Base-by-base conservation (phyloP, 2,888 invertebrate genomes). In the Stenotaenia linearis region DNA sequence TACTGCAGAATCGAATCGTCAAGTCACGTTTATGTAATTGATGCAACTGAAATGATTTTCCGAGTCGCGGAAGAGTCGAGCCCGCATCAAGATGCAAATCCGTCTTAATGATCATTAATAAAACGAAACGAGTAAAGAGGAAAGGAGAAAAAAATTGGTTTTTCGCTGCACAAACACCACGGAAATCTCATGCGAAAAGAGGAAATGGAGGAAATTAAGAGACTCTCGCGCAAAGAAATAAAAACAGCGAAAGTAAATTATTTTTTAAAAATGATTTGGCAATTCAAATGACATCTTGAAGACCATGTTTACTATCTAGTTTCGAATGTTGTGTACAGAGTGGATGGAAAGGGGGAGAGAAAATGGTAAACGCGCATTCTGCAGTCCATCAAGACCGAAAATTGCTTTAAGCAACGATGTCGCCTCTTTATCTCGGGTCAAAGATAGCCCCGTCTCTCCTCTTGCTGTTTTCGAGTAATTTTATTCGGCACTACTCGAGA, bases 21-120 rank as follows among this genome's bases (percentile, higher is more conserved):
- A 15, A 23, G 61, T 61, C 61, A 61, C 61, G 61, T 61, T 61
- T 23, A 12, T 61, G 23, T 45, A 45, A 45, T 45, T 45, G 61
- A 23, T 61, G 61, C 25, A 23, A 61, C 61, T 12, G 28, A 61
- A 61, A 61, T 61, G 25, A 28, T 61, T 61, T 61, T 23, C n/a
- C 23, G 25, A 61, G 23, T 28, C 61, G 61, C 23, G 61, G 61
- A 61, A 61, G 61, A 61, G 61, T 61, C 61, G 61, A 1, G 61
- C 61, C 25, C 61, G 61, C 61, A 61, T 61, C 61, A 61, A 61
- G 61, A 61, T 61, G 61, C 61, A 61, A 61, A 61, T 61, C 61
- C 61, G 61, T 61, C 61, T 61, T 61, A 61, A 61, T 61, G 61
- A 61, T 61, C 61, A 61, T 61, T 61, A 61, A 61, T 61, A 61